Evolutionary conservation across 2,888 invertebrate genomes (phyloP), one percentile per base, ranked within the genome.

Genomic region (Pseudanteris insignis): DNA sequence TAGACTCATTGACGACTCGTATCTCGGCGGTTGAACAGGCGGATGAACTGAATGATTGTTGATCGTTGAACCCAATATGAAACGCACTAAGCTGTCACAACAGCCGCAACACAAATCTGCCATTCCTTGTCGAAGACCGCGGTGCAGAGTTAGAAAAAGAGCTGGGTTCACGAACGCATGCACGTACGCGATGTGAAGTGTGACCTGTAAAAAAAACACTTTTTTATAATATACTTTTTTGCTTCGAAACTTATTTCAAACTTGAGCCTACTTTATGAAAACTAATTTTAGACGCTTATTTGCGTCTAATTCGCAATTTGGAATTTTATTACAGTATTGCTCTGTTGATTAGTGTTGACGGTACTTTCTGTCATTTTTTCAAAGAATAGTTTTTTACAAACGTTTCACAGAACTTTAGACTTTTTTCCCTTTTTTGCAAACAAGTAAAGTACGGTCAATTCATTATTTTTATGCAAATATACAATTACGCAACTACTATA

Each of bases 111-210:
- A 89, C 29, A 89, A 81, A 76, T 90, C 89, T 40, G 89, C 81
- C 26, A 88, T 84, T 0, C 90, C 91, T 43, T 87, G 84, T 10
- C 91, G 47, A 59, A 91, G 82, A 1, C 90, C 90, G 21, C 88
- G 86, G 76, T 92, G 91, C 48, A 92, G 83, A 38, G 89, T 87
- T 78, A 92, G 84, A 81, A 92, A 91, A 66, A 92, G 83, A 25
- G 89, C 86, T 2, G 92, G 92, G 76, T 92, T 92, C 67, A 91
- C 90, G 70, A 91, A 91, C 24, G 92, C 91, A 81, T 92, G 92
- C 66, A 91, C 88, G 82, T 91, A 91, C 66, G 92, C 91, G 81
- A 92, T 90, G 85, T 92, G 91, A 70, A 92, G 84, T 40, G 91
- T 90, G 71, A 92, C 89, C 89, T 91, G 85, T 12, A 37, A 14